Percentiles rank a stretch among this genome's conserved stretches.
These are phyloP conservation scores for Premnoplex brunnescens DNA, from an alignment of 2,797 vertebrate species.

Conservation along the genomic window DNA sequence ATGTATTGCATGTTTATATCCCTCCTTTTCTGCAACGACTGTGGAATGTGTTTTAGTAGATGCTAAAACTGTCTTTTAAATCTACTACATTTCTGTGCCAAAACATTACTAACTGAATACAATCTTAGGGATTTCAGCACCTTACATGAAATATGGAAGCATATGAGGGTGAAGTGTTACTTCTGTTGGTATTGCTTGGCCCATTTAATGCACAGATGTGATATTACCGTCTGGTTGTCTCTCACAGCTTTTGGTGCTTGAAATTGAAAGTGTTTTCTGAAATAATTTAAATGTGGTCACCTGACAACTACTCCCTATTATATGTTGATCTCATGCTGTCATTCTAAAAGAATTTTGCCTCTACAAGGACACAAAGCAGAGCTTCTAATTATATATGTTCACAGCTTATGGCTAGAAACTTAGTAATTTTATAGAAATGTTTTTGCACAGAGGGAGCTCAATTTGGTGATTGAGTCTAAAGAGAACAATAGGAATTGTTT, in stretches of 20 bases:
- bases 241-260: not conserved
- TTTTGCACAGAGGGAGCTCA: constrained; percentile 33
- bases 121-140: not conserved
- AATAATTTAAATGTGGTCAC: constrained; percentile 3
- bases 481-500: constrained; percentile 33
- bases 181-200: not conserved
- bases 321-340: not conserved
- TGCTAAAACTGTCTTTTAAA: not conserved
- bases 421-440: constrained; percentile 34
- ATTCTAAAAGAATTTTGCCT: constrained; percentile 29
- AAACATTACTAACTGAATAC: not conserved
- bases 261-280: not conserved
- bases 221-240: not conserved
- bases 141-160: not conserved
- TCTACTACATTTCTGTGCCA: not conserved
- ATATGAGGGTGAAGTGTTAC: not conserved
- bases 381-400: constrained; percentile 46
- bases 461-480: constrained; percentile 13
- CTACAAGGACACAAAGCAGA: constrained; percentile 16
- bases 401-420: not conserved
- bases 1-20: rapidly evolving
- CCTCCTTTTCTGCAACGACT: not conserved
- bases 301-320: not conserved
- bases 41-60: not conserved
- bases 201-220: not conserved